Conservation (phyloP, 2,113 vertebrate genomes). For the Rhinoderma darwinii region DNA sequence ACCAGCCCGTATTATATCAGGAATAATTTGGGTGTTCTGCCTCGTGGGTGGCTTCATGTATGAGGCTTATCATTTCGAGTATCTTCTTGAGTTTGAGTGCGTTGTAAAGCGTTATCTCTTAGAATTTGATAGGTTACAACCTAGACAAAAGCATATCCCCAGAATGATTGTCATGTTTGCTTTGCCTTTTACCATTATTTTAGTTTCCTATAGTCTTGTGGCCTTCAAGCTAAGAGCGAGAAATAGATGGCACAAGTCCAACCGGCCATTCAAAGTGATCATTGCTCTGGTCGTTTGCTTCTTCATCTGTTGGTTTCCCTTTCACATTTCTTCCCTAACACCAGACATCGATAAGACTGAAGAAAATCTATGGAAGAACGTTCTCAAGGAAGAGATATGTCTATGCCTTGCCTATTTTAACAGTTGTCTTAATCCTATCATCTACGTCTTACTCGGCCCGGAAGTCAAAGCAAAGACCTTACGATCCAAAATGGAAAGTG, state of each 20-base stretch:
- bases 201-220: constrained; percentile 19
- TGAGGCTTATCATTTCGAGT: not conserved
- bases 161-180: not conserved
- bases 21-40: not conserved
- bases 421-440: constrained; percentile 80
- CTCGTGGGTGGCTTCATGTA: not conserved
- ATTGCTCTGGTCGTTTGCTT: constrained; percentile 5
- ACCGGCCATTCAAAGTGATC: constrained; percentile 17
- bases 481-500: not conserved
- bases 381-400: constrained; percentile 60
- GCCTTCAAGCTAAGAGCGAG: not conserved
- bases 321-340: not conserved
- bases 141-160: not conserved
- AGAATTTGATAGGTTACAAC: not conserved
- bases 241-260: not conserved
- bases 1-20: not conserved
- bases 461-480: constrained; percentile 74
- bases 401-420: constrained; percentile 78
- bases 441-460: constrained; percentile 83
- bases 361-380: not conserved
- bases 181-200: constrained; percentile 21
- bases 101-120: not conserved
- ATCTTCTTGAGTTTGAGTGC: not conserved
- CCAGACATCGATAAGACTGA: not conserved
- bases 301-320: constrained; percentile 40